These are phyloP conservation scores for Anastrepha obliqua DNA, from an alignment of 1,140 invertebrate genomes.

Conservation along the genomic window DNA sequence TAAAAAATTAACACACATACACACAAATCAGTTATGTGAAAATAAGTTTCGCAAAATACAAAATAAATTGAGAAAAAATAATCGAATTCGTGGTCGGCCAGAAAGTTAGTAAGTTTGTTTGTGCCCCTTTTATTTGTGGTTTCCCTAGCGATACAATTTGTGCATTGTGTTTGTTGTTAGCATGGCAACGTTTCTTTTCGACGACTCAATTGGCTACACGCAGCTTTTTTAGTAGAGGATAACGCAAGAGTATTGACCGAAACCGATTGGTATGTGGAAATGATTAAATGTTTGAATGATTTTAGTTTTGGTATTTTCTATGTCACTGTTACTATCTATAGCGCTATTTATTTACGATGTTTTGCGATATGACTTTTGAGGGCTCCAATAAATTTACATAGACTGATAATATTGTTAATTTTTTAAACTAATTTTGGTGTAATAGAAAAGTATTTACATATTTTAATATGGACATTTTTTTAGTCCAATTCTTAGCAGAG, in stretches of 20 bases:
- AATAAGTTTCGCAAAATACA: background rate
- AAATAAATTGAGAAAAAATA: background rate
- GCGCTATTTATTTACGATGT: too few species aligned
- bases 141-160: background rate
- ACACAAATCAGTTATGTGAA: background rate
- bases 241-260: conserved; percentile 73
- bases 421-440: too few species aligned
- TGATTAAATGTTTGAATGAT: too few species aligned
- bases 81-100: background rate
- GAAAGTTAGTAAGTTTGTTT: conserved; percentile 15
- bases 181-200: conserved; percentile 31
- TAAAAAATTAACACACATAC: too few species aligned
- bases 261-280: conserved; percentile 37
- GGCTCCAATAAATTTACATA: too few species aligned
- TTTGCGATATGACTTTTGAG: too few species aligned
- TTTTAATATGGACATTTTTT: too few species aligned
- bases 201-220: background rate
- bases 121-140: conserved; percentile 11
- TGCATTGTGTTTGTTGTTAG: conserved; percentile 6
- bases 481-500: too few species aligned
- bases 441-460: too few species aligned
- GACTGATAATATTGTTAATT: too few species aligned
- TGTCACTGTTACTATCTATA: too few species aligned
- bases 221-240: conserved; percentile 59
- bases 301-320: too few species aligned